Evolutionary conservation across 2,797 vertebrate species (phyloP).

Genomic region (Gallinago nigripennis): DNA sequence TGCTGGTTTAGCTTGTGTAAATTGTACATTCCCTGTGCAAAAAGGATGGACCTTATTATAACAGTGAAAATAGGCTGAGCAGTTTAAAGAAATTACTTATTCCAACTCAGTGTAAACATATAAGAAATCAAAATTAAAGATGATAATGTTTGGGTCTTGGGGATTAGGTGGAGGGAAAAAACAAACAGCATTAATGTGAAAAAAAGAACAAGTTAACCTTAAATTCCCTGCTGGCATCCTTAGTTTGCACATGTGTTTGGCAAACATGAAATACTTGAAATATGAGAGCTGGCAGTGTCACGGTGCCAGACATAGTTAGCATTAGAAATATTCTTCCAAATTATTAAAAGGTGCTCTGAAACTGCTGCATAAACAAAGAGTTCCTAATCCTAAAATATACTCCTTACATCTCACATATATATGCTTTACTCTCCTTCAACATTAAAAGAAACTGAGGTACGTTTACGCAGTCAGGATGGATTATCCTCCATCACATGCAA

Average conservation of each 20-base stretch:
- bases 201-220: slow-evolving; percentile 17
- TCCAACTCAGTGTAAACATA: neutral
- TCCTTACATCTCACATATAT: neutral
- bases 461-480: neutral
- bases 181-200: neutral
- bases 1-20: neutral
- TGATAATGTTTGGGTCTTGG: neutral
- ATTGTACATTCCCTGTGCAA: neutral
- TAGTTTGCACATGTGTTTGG: slow-evolving; percentile 25
- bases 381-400: neutral
- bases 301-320: neutral
- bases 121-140: neutral
- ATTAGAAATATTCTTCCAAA: slow-evolving; percentile 22
- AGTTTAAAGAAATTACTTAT: neutral
- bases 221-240: neutral
- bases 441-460: neutral
- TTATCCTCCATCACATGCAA: neutral
- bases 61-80: neutral
- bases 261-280: slow-evolving; percentile 15
- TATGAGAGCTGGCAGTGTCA: neutral
- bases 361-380: neutral
- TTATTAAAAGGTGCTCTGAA: slow-evolving; percentile 6
- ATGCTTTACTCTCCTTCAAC: neutral
- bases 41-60: neutral
- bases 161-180: neutral